These are phyloP conservation scores for Hipposideros larvatus DNA, from an alignment of 2,797 vertebrate species.

Conservation along the genomic window DNA sequence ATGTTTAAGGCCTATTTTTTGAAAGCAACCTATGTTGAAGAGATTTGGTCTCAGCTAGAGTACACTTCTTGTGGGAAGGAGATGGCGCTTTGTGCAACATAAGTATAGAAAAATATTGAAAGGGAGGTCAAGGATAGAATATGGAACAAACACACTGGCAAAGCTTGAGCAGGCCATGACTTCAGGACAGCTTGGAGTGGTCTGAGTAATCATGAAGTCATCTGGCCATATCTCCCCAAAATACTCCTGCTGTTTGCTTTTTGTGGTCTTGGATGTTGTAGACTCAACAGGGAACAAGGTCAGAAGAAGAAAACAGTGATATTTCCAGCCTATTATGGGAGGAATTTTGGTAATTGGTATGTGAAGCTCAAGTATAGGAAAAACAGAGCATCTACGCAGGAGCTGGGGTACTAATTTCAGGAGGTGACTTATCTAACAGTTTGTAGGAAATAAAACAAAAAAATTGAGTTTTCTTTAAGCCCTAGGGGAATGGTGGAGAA, in stretches of 20 bases:
- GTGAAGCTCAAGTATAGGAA: constrained; percentile 49
- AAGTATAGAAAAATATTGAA: not conserved
- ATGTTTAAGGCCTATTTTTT: not conserved
- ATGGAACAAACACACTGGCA: not conserved
- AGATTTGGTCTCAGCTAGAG: not conserved
- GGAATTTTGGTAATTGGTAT: constrained; percentile 50
- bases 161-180: not conserved
- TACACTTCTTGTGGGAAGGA: not conserved
- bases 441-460: constrained; percentile 67
- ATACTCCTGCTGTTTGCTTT: constrained; percentile 52
- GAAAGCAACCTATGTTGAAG: not conserved
- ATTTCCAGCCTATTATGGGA: constrained; percentile 41
- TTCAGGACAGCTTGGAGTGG: not conserved
- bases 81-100: not conserved
- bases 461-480: constrained; percentile 61
- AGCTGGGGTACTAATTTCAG: not conserved
- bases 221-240: not conserved
- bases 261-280: constrained; percentile 43
- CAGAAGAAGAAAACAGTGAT: constrained; percentile 51
- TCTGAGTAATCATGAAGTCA: constrained; percentile 56
- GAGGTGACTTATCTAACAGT: constrained; percentile 56
- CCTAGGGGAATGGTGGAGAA: constrained; percentile 73
- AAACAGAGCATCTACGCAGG: not conserved
- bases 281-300: constrained; percentile 46
- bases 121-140: not conserved